These are phyloP conservation scores for Lepidothrix coronata DNA, from an alignment of 2,113 vertebrate species.

Conservation along the genomic window DNA sequence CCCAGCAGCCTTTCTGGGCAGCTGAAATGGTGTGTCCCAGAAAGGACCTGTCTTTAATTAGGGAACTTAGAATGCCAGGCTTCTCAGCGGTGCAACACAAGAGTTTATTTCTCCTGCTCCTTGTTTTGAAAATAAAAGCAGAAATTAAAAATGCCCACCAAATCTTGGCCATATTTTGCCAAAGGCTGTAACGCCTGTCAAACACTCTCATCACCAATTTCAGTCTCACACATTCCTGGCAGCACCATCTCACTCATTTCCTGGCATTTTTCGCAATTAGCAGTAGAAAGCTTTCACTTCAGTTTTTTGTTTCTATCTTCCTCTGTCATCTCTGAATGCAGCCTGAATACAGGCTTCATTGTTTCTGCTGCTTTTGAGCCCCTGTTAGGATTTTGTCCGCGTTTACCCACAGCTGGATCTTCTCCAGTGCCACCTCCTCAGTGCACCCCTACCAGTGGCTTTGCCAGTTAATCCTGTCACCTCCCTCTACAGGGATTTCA, in stretches of 20 bases:
- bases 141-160: neutral
- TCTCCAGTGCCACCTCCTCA: neutral
- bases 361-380: neutral
- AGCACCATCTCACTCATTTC: slow-evolving; percentile 27
- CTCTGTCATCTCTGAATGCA: neutral
- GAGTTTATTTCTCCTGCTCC: neutral
- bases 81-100: neutral
- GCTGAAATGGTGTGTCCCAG: neutral
- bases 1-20: neutral
- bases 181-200: neutral
- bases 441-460: neutral
- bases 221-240: slow-evolving; percentile 4
- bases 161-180: neutral
- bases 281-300: slow-evolving; percentile 41
- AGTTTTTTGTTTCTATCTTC: slow-evolving; percentile 7
- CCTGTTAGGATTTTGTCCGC: neutral
- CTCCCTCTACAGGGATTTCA: neutral
- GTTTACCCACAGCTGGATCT: neutral
- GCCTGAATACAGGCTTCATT: slow-evolving; percentile 27
- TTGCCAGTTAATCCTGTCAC: neutral
- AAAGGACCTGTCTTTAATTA: slow-evolving; percentile 44
- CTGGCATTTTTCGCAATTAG: slow-evolving; percentile 46
- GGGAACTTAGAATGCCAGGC: neutral
- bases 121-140: neutral
- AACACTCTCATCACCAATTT: neutral